These are phyloP conservation scores for Stratiolaelaps scimitus DNA, from an alignment of 1,140 invertebrate species.

Conservation along the genomic window DNA sequence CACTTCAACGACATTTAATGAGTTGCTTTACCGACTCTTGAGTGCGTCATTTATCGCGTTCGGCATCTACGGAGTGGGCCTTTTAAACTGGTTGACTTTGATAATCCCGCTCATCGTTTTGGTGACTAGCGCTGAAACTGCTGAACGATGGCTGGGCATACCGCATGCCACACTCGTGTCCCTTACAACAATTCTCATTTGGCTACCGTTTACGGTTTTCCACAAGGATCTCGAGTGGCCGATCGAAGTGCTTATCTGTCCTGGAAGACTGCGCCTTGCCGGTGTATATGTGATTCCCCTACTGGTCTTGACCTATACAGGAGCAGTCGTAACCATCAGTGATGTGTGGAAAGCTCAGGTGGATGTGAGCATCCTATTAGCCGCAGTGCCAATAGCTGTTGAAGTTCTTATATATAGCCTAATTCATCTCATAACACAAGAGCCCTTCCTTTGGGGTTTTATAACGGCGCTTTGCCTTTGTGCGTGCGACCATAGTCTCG, in stretches of 20 bases:
- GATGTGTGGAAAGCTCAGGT: constrained; percentile 10
- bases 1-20: neutral
- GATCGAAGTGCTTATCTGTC: neutral
- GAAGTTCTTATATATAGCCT: constrained; percentile 7
- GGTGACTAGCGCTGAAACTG: neutral
- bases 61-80: neutral
- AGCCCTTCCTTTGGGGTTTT: neutral
- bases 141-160: neutral
- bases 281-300: neutral
- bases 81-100: neutral
- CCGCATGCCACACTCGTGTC: constrained; percentile 2
- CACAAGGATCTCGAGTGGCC: neutral
- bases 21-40: neutral
- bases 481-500: neutral
- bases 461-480: neutral
- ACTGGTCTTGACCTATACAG: neutral
- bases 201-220: neutral
- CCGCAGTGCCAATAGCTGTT: neutral
- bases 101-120: neutral
- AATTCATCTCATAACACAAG: neutral
- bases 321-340: neutral
- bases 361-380: neutral
- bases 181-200: neutral
- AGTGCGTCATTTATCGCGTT: neutral
- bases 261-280: neutral